Evolutionary conservation across 2,888 invertebrate species (phyloP), one percentile per base, ranked within the genome.

Genomic region (Meloe dianella): DNA sequence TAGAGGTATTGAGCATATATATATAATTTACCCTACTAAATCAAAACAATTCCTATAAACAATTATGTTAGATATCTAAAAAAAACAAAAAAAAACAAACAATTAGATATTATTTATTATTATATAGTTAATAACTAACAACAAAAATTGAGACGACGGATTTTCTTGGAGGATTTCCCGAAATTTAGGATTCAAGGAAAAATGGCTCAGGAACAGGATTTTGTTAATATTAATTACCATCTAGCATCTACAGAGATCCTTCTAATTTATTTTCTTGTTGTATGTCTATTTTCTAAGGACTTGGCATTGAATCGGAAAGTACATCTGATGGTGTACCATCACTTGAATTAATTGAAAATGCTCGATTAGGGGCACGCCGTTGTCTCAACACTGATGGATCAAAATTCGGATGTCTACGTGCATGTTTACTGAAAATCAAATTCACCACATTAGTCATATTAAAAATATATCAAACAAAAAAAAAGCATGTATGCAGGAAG

Each of bases 361-460:
- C 84, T 76, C 85, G 80, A 76, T 85, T 84, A 20, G 86, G 85
- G 57, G 86, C 84, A 60, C 86, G 78, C 30, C 87, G 81, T 74
- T 87, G 86, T 65, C 86, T 78, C 63, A 88, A 80, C 70, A 88
- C 85, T 27, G 86, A 85, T 12, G 88, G 87, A 75, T 88, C 86
- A 79, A 89, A 89, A 75, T 89, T 86, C 24, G 89, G 89, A 78
- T 89, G 89, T 67, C 89, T 83, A 62, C 87, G 80, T 7, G 88
- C 89, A 77, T 89, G 89, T 83, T 89, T 89, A 78, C 88, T 89
- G 66, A 59, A 74, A 73, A 67, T 71, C 8, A 27, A 72, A 73
- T 73, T 71, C 68, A 70, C n/a, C 68, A 70, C 60, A 66, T 70
- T 70, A 65, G 64, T 29, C 61, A 4, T 27, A 27, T 27, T 27